Evolutionary conservation across 2,113 vertebrate genomes (phyloP).

Genomic region (Formicarius rufipectus): DNA sequence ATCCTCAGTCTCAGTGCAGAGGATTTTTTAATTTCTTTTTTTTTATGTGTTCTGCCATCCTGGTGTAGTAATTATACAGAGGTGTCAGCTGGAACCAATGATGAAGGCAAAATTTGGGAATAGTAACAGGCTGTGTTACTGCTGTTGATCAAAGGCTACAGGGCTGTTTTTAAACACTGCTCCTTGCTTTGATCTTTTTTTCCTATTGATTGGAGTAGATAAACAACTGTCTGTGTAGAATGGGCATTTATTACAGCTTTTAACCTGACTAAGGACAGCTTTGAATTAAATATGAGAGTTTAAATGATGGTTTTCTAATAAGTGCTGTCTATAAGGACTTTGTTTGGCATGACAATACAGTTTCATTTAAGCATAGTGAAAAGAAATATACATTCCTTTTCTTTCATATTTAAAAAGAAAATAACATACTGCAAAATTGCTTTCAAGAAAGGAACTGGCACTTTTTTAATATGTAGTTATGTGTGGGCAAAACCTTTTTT

Average conservation of each 20-base stretch:
- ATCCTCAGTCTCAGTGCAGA: background rate
- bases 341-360: background rate
- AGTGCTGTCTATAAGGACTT: background rate
- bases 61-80: background rate
- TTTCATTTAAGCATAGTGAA: background rate
- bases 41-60: background rate
- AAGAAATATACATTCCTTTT: background rate
- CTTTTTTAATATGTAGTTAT: background rate
- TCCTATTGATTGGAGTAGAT: background rate
- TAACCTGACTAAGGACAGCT: background rate
- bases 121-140: background rate
- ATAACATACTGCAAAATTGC: background rate
- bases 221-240: background rate
- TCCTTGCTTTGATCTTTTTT: slow-evolving; percentile 8
- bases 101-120: background rate
- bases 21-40: background rate
- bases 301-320: background rate
- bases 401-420: background rate
- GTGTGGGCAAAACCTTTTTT: background rate
- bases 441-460: background rate
- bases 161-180: slow-evolving; percentile 13
- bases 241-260: background rate
- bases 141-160: slow-evolving; percentile 1
- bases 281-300: background rate
- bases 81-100: background rate